Conservation (phyloP, 2,888 invertebrate species). For the Hydraecia micacea region DNA sequence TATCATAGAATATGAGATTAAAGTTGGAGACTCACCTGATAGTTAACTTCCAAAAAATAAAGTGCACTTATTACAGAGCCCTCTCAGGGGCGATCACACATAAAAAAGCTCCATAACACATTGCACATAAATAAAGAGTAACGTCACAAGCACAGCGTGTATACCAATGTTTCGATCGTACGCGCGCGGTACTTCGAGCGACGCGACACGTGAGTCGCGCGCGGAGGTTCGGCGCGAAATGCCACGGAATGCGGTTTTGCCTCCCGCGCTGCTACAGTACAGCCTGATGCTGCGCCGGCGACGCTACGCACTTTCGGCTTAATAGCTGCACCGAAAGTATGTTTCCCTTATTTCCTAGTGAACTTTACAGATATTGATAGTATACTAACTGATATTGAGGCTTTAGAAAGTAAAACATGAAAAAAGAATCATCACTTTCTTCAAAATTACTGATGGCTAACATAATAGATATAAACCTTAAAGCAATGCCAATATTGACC, state of each 20-base stretch:
- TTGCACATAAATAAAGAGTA: slow-evolving; percentile 78
- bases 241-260: slow-evolving; percentile 80
- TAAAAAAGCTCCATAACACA: slow-evolving; percentile 82
- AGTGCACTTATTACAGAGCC: slow-evolving; percentile 74
- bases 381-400: neutral
- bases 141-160: slow-evolving; percentile 78
- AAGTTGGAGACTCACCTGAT: slow-evolving; percentile 73
- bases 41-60: slow-evolving; percentile 69
- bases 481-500: neutral
- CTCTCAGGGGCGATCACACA: slow-evolving; percentile 84
- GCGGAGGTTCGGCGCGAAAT: slow-evolving; percentile 88
- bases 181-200: slow-evolving; percentile 81
- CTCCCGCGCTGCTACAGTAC: slow-evolving; percentile 60
- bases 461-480: neutral
- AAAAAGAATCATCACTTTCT: neutral
- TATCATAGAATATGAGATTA: slow-evolving; percentile 45
- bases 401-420: neutral
- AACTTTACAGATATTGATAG: slow-evolving; percentile 2
- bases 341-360: slow-evolving; percentile 35
- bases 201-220: slow-evolving; percentile 86
- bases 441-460: neutral
- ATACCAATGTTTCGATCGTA: slow-evolving; percentile 70
- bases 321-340: slow-evolving; percentile 54
- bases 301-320: slow-evolving; percentile 56
- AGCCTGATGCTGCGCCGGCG: slow-evolving; percentile 73